phyloP scores from a whole-genome alignment of 2,797 vertebrate species.

The Peromyscus nudipes region DNA sequence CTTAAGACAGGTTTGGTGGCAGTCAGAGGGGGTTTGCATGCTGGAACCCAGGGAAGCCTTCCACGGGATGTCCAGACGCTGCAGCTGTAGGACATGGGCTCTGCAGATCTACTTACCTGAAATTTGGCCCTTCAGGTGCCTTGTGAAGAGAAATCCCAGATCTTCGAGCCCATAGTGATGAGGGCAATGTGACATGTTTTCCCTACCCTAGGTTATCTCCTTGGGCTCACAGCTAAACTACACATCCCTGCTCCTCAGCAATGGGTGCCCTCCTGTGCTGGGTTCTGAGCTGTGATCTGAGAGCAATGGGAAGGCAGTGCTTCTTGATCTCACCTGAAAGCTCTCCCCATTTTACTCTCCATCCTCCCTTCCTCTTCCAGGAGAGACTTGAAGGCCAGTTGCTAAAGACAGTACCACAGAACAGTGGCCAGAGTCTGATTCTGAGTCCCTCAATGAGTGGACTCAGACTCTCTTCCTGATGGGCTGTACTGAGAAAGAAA shows the following conservation, averaged over 20 bases:
- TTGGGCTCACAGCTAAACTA: not conserved
- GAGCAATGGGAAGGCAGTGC: not conserved
- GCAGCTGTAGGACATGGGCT: not conserved
- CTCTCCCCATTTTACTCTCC: not conserved
- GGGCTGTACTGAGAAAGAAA: not conserved
- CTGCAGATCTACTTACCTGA: not conserved
- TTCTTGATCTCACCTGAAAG: not conserved
- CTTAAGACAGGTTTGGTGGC: not conserved
- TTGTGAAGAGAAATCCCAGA: not conserved
- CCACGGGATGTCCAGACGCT: not conserved
- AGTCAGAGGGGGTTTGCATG: not conserved
- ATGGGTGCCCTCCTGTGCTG: not conserved
- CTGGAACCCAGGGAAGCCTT: not conserved
- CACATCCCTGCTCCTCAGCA: not conserved
- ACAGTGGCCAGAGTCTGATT: not conserved
- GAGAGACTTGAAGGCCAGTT: not conserved
- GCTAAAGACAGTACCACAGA: not conserved
- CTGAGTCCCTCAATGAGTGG: not conserved
- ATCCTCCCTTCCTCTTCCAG: not conserved
- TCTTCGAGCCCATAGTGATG: not conserved
- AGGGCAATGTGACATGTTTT: not conserved
- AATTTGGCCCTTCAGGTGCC: not conserved
- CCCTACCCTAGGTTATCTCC: not conserved
- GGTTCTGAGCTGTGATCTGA: not conserved
- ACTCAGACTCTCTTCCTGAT: not conserved